phyloP scores from a whole-genome alignment of 2,797 vertebrate genomes.

The Dallia pectoralis region DNA sequence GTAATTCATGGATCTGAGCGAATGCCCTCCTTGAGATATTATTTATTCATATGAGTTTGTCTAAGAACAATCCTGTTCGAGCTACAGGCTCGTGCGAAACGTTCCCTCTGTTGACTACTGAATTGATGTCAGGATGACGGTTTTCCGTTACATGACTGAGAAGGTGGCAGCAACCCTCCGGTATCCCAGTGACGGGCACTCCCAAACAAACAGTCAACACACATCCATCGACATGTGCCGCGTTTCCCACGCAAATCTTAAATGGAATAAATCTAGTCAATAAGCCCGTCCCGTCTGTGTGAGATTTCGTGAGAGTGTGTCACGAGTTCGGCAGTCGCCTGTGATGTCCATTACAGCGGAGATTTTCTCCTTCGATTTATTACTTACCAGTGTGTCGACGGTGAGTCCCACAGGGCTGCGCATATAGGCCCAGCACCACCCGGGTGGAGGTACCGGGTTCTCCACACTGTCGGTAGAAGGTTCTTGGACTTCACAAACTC shows the following conservation, averaged over 20 bases:
- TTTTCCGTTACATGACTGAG: slow-evolving; percentile 54
- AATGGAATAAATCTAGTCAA: not conserved
- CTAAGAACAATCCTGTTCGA: slow-evolving; percentile 60
- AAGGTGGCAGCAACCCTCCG: slow-evolving; percentile 36
- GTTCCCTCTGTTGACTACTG: slow-evolving; percentile 64
- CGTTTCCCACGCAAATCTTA: not conserved
- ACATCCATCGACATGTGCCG: slow-evolving; percentile 27
- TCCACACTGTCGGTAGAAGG: too few relatives aligned
- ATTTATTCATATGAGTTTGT: slow-evolving; percentile 70
- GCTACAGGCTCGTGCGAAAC: slow-evolving; percentile 46
- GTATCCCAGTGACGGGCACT: slow-evolving; percentile 19
- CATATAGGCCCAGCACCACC: too few relatives aligned
- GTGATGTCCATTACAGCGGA: too few relatives aligned
- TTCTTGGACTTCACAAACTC: too few relatives aligned
- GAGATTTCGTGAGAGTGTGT: not conserved
- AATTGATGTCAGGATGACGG: slow-evolving; percentile 64
- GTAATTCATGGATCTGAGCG: slow-evolving; percentile 63
- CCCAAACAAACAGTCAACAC: slow-evolving; percentile 36
- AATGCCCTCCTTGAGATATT: slow-evolving; percentile 55
- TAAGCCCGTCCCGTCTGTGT: not conserved
- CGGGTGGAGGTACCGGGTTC: too few relatives aligned
- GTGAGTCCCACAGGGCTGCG: too few relatives aligned
- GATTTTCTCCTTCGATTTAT: too few relatives aligned
- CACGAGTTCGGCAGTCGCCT: too few relatives aligned
- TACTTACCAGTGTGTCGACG: too few relatives aligned